Percentiles rank a stretch among this genome's conserved stretches.
Evolutionary conservation across 2,888 invertebrate genomes (phyloP).

Genomic region (Eupithecia subumbrata): DNA sequence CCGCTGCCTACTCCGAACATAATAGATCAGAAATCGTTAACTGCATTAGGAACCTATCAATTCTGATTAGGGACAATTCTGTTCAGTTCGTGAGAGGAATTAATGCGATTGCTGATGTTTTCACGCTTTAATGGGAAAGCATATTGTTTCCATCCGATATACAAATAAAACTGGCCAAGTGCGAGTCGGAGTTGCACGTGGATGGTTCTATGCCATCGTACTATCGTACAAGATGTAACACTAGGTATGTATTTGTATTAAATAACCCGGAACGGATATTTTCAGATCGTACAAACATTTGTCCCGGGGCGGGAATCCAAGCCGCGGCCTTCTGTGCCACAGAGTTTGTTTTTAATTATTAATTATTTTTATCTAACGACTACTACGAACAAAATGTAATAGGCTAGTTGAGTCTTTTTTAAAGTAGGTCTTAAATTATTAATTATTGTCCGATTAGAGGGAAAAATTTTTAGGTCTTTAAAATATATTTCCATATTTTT

Average conservation of each 20-base stretch:
- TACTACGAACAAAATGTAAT: no score
- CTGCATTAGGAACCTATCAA: constrained; percentile 36
- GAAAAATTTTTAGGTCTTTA: no score
- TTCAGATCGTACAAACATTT: background rate
- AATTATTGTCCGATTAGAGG: no score
- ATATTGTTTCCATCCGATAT: constrained; percentile 1
- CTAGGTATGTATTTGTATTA: background rate
- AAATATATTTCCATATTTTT: no score
- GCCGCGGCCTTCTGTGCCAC: no score
- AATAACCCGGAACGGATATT: background rate
- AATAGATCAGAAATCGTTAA: constrained; percentile 53
- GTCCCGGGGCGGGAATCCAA: background rate
- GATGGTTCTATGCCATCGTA: background rate
- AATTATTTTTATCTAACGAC: background rate
- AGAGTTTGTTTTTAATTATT: background rate
- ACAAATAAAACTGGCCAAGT: background rate
- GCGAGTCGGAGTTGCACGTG: background rate
- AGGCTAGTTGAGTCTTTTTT: no score
- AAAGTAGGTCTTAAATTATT: no score
- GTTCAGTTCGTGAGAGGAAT: constrained; percentile 43
- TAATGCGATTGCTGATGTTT: constrained; percentile 27
- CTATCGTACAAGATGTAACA: background rate
- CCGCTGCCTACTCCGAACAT: constrained; percentile 49
- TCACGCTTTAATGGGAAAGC: constrained; percentile 8
- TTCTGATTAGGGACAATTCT: constrained; percentile 45